phyloP scores from a whole-genome alignment of 2,888 invertebrate species.

The Endotricha flammealis region DNA sequence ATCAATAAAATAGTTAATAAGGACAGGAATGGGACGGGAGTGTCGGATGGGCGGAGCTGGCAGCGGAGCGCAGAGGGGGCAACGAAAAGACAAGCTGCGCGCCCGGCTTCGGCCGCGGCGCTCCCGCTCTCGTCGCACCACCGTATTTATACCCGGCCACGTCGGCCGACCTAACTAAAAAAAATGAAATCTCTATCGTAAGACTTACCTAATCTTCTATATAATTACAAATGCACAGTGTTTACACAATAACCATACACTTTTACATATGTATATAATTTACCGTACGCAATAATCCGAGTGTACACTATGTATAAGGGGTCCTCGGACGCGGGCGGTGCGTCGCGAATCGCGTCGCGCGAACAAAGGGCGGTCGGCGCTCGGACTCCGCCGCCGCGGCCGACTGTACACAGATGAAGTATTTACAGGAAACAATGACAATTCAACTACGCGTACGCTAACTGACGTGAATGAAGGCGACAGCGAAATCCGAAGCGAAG shows the following conservation, averaged over 20 bases:
- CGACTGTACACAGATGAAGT: slow-evolving; percentile 32
- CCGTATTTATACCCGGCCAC: slow-evolving; percentile 18
- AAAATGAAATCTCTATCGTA: slow-evolving; percentile 65
- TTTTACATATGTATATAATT: slow-evolving; percentile 64
- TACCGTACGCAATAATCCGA: slow-evolving; percentile 27
- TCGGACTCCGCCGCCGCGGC: slow-evolving; percentile 35
- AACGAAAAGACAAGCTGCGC: slow-evolving; percentile 1
- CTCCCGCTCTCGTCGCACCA: slow-evolving; percentile 16
- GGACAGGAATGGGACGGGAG: background rate
- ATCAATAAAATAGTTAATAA: background rate
- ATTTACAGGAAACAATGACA: slow-evolving; percentile 34
- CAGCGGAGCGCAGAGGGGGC: background rate
- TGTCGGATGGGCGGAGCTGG: background rate
- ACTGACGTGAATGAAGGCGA: slow-evolving; percentile 28
- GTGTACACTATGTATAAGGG: slow-evolving; percentile 39
- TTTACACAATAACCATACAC: slow-evolving; percentile 66
- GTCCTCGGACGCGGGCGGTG: too few species aligned
- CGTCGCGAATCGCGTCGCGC: slow-evolving; percentile 18
- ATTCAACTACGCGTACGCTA: slow-evolving; percentile 46
- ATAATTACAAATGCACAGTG: slow-evolving; percentile 75
- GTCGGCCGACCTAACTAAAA: slow-evolving; percentile 45
- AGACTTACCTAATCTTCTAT: slow-evolving; percentile 61
- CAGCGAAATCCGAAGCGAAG: slow-evolving; percentile 43
- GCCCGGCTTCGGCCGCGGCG: slow-evolving; percentile 15
- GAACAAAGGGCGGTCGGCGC: slow-evolving; percentile 18